Conservation (phyloP, 2,113 vertebrate species). For the Hemibagrus wyckioides region DNA sequence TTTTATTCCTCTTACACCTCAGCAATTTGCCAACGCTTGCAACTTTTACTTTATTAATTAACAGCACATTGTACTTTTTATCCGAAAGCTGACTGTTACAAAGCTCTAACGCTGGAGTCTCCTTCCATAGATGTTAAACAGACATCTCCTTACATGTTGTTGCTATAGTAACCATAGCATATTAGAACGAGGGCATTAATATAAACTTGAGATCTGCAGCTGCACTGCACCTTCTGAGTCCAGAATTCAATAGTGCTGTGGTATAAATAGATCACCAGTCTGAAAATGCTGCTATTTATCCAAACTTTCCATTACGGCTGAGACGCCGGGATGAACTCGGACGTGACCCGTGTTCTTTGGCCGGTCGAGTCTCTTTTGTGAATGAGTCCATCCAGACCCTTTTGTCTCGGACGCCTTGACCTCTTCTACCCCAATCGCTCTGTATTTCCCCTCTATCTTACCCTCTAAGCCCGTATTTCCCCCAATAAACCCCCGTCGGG, state of each 20-base stretch:
- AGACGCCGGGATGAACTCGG: neutral
- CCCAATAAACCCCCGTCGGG: neutral
- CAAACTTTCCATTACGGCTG: neutral
- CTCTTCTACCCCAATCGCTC: neutral
- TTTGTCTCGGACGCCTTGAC: conserved; percentile 58
- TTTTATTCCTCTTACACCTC: neutral
- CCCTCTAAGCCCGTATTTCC: neutral
- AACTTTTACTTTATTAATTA: neutral
- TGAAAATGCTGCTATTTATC: neutral
- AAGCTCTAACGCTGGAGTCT: neutral
- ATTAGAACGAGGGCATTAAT: neutral
- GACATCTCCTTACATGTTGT: neutral
- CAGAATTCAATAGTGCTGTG: neutral
- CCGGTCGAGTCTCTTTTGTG: conserved; percentile 56
- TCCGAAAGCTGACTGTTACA: neutral
- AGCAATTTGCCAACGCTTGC: neutral
- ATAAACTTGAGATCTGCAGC: neutral
- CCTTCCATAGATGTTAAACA: neutral
- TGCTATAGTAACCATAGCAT: neutral
- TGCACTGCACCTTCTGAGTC: neutral
- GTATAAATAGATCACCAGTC: neutral
- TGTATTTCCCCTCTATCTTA: conserved; percentile 15
- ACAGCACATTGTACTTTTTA: neutral
- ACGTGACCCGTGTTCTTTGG: conserved; percentile 45
- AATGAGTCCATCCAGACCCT: conserved; percentile 60